These are phyloP conservation scores for Hydriomena furcata DNA, from an alignment of 2,888 invertebrate genomes.

Conservation along the genomic window DNA sequence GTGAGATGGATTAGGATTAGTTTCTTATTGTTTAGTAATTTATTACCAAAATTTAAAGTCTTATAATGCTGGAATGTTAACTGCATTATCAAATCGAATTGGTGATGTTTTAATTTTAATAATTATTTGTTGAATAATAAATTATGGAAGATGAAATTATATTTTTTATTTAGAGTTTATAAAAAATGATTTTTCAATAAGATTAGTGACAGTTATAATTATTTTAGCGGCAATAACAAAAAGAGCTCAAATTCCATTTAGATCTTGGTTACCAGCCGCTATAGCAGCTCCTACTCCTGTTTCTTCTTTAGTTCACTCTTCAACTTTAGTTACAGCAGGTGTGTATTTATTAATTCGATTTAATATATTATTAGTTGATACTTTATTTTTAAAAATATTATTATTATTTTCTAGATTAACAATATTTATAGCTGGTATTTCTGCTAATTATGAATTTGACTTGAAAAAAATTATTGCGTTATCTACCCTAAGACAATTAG, in stretches of 20 bases:
- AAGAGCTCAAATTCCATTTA: slow-evolving; percentile 92
- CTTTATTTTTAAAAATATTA: slow-evolving; percentile 72
- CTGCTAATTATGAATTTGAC: slow-evolving; percentile 86
- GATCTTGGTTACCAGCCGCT: slow-evolving; percentile 88
- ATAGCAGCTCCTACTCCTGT: slow-evolving; percentile 91
- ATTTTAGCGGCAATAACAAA: slow-evolving; percentile 87
- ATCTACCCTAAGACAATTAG: slow-evolving; percentile 89
- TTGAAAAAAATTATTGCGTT: slow-evolving; percentile 91
- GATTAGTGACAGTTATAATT: slow-evolving; percentile 67
- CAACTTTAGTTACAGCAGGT: slow-evolving; percentile 90
- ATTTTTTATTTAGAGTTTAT: slow-evolving; percentile 80
- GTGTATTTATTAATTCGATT: slow-evolving; percentile 89
- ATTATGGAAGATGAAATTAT: slow-evolving; percentile 82
- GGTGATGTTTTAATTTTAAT: slow-evolving; percentile 88
- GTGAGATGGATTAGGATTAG: slow-evolving; percentile 88
- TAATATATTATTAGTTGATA: slow-evolving; percentile 73
- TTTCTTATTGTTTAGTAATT: slow-evolving; percentile 89
- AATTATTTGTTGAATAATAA: slow-evolving; percentile 82
- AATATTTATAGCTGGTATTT: slow-evolving; percentile 84
- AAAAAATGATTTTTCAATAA: slow-evolving; percentile 65
- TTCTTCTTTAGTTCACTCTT: slow-evolving; percentile 90
- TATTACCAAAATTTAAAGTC: slow-evolving; percentile 88
- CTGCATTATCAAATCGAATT: slow-evolving; percentile 88
- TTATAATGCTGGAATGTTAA: slow-evolving; percentile 88
- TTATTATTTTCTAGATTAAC: slow-evolving; percentile 82